Evolutionary conservation across 2,797 vertebrate species (phyloP), one percentile per base, ranked within the genome.

Genomic region (Neostethus bicornis): DNA sequence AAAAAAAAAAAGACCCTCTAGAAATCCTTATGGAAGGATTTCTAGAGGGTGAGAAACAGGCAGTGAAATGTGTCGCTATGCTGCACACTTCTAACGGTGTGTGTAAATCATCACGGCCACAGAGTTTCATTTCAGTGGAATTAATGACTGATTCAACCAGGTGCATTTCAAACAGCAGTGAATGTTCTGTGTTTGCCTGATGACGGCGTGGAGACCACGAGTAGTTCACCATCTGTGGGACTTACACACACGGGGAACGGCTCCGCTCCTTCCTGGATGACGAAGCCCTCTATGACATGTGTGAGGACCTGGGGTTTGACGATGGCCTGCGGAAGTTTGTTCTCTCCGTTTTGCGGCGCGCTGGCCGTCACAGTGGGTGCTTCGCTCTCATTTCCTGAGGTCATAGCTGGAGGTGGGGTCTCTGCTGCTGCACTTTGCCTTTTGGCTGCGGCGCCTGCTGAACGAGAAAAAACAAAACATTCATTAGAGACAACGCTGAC

Each of bases 301-400:
- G 96, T 98, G 83, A 98, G 94, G 89, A 98, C 96, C 79, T 98
- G 97, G 64, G 97, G 94, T 87, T 96, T 97, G 80, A 98, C 97
- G 71, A 98, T 94, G 84, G 96, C 96, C 90, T 97, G 96, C 35
- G 96, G 96, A 11, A 93, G 96, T 87, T 95, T 97, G 92, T 91
- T 96, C 91, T 97, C 96, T 66, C 95, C 94, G 69, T 96, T 96
- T 68, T 95, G 96, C 32, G 94, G 91, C 60, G 92, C 75, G 73
- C 91, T 92, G 87, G 92, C 94, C 41, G 91, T 88, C 87, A 93
- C 92, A 17, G 90, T 89, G 73, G 94, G 93, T 53, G 91, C 90
- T 88, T 93, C 90, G 55, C 85, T 93, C 78, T 95, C 95, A 78
- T 92, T 94, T 76, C 95, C 95, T 59, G 95, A 95, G 87, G 96